Evolutionary conservation across 1,140 invertebrate genomes (phyloP).

Genomic region (Pseudomyrmex flavicornis): DNA sequence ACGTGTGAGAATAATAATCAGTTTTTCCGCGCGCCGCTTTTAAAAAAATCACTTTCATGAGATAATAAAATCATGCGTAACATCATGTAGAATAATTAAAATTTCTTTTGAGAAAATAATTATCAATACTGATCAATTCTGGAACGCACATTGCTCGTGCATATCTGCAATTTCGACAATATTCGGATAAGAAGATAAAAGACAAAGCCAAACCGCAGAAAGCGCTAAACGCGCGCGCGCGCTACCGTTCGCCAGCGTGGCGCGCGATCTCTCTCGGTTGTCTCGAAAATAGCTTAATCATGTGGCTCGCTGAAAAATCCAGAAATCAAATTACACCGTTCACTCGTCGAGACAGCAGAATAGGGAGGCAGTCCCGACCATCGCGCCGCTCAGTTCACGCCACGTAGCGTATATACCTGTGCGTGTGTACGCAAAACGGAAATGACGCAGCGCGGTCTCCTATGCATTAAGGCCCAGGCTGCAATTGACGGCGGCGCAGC

Average conservation of each 20-base stretch:
- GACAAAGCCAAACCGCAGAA: slow-evolving; percentile 1
- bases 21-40: no score
- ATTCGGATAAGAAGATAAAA: not conserved
- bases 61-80: no score
- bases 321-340: slow-evolving; percentile 68
- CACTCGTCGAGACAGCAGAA: not conserved
- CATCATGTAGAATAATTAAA: no score
- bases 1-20: no score
- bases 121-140: not conserved
- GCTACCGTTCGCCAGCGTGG: not conserved
- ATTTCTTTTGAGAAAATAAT: no score
- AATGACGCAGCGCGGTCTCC: slow-evolving; percentile 75
- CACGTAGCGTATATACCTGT: slow-evolving; percentile 10
- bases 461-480: slow-evolving; percentile 59
- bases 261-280: not conserved
- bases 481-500: slow-evolving; percentile 56
- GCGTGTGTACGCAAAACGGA: slow-evolving; percentile 71
- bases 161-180: not conserved
- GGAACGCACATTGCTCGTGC: no score
- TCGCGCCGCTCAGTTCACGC: not conserved
- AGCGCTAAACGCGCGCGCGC: not conserved
- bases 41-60: no score
- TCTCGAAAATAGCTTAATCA: slow-evolving; percentile 70
- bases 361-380: slow-evolving; percentile 19
- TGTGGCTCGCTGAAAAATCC: slow-evolving; percentile 40